Percentiles rank a stretch among this genome's conserved stretches.
Evolutionary conservation across 2,797 vertebrate species (phyloP).

Genomic region (Setipinna tenuifilis): DNA sequence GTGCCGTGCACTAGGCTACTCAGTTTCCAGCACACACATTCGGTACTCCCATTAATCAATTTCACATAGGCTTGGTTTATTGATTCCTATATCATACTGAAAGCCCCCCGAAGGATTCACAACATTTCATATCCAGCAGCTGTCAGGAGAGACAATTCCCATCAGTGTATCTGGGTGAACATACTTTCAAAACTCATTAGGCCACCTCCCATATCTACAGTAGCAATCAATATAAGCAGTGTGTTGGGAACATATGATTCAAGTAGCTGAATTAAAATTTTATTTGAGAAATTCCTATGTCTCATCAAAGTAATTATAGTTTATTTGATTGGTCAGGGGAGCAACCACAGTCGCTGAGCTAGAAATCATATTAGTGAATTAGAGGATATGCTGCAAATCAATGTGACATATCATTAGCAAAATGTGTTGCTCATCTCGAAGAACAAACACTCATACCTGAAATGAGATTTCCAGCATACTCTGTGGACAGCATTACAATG

Average conservation of each 20-base stretch:
- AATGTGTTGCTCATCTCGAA: neutral
- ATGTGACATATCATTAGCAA: neutral
- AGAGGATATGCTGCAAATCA: neutral
- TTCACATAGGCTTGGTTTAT: constrained; percentile 4
- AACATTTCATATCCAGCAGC: constrained; percentile 4
- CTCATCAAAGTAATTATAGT: neutral
- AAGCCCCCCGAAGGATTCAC: neutral
- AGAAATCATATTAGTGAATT: neutral
- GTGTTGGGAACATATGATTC: neutral
- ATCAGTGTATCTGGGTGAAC: neutral
- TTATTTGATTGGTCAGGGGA: neutral
- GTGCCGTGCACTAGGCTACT: neutral
- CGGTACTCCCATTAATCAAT: neutral
- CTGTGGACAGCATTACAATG: neutral
- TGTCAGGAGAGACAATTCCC: neutral
- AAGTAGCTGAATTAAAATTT: neutral
- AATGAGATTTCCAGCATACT: neutral
- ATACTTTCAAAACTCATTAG: constrained; percentile 7
- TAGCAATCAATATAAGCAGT: neutral
- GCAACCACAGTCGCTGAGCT: neutral
- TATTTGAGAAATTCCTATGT: neutral
- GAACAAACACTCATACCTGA: neutral
- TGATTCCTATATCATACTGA: neutral
- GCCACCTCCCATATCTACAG: neutral
- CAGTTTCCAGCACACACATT: neutral